These are phyloP conservation scores for Sinopyrophorus schimmeli DNA, from an alignment of 2,888 invertebrate genomes.

Conservation along the genomic window DNA sequence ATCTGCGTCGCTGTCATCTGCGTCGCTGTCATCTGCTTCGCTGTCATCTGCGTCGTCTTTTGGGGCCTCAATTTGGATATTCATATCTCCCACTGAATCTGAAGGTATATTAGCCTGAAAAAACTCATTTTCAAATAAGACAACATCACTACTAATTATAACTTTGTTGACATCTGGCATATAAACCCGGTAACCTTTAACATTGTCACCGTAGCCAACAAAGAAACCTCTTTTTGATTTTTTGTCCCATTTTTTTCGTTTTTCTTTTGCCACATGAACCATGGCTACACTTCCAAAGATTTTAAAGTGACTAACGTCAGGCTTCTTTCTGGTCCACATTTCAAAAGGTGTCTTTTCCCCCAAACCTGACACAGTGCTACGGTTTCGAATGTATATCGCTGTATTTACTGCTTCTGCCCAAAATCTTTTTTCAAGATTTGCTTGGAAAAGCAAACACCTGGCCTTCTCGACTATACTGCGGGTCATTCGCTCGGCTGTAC, in stretches of 20 bases:
- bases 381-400: slow-evolving; percentile 37
- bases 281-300: slow-evolving; percentile 42
- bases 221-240: slow-evolving; percentile 23
- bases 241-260: slow-evolving; percentile 38
- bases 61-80: too few relatives aligned
- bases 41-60: too few relatives aligned
- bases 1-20: too few relatives aligned
- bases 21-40: too few relatives aligned
- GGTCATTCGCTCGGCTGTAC: slow-evolving; percentile 38
- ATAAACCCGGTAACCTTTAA: slow-evolving; percentile 24
- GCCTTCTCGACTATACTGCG: slow-evolving; percentile 38
- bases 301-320: slow-evolving; percentile 41
- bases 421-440: slow-evolving; percentile 35
- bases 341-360: slow-evolving; percentile 42
- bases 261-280: slow-evolving; percentile 42
- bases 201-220: slow-evolving; percentile 18
- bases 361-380: slow-evolving; percentile 26
- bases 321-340: slow-evolving; percentile 42
- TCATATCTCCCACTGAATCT: slow-evolving; percentile 29
- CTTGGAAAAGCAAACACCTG: slow-evolving; percentile 38
- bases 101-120: too few relatives aligned
- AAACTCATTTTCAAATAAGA: slow-evolving; percentile 31
- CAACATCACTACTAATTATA: slow-evolving; percentile 22
- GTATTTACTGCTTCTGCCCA: slow-evolving; percentile 39
- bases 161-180: slow-evolving; percentile 26